Conservation (phyloP, 2,888 invertebrate genomes). For the Esperia sulphurella region DNA sequence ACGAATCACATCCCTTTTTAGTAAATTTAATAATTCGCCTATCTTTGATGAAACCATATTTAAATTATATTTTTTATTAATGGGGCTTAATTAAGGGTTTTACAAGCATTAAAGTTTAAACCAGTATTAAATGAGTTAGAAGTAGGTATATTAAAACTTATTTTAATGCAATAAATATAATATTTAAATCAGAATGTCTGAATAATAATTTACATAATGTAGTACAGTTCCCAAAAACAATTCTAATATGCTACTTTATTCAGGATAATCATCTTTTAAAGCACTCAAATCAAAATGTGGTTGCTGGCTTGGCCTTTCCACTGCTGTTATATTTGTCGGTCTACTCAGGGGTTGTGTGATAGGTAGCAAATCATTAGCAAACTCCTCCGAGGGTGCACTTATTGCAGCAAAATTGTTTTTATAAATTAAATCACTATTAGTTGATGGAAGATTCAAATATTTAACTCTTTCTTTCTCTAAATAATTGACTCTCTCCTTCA, state of each 20-base stretch:
- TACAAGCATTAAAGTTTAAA: too few relatives aligned
- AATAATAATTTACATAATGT: too few relatives aligned
- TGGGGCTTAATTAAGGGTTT: too few relatives aligned
- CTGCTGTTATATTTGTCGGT: constrained; percentile 21
- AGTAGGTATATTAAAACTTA: too few relatives aligned
- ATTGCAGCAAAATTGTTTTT: constrained; percentile 32
- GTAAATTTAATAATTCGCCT: too few relatives aligned
- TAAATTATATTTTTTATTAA: too few relatives aligned
- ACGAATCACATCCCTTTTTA: too few relatives aligned
- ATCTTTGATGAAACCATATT: too few relatives aligned
- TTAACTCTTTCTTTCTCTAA: constrained; percentile 77
- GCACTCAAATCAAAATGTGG: constrained; percentile 60
- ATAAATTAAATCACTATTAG: constrained; percentile 35
- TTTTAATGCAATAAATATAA: too few relatives aligned
- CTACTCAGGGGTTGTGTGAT: constrained; percentile 22
- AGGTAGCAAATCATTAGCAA: constrained; percentile 29
- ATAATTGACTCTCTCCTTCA: constrained; percentile 78
- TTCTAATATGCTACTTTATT: not conserved
- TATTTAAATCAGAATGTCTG: too few relatives aligned
- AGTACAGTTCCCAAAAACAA: not conserved
- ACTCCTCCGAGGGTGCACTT: constrained; percentile 22
- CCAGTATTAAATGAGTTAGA: too few relatives aligned
- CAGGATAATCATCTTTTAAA: constrained; percentile 39
- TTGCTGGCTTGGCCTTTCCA: constrained; percentile 32
- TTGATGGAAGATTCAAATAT: constrained; percentile 53